Percentiles rank a stretch among this genome's conserved stretches.
Conservation (phyloP, 2,888 invertebrate genomes). For the Abrostola tripartita region DNA sequence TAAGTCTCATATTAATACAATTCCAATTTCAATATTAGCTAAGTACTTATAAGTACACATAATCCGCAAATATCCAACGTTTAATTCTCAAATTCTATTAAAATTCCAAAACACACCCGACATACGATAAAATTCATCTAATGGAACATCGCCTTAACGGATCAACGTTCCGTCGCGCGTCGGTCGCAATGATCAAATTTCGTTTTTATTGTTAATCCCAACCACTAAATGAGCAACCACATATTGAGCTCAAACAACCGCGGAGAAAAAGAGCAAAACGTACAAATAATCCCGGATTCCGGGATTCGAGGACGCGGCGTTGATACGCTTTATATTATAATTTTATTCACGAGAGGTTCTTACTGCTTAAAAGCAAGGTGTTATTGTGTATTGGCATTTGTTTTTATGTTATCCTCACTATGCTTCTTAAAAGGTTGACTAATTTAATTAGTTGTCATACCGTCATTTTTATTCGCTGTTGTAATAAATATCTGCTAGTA, state of each 20-base stretch:
- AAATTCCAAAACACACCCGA: neutral
- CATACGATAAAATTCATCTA: neutral
- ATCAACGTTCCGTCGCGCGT: conserved; percentile 59
- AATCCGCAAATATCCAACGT: too few relatives aligned
- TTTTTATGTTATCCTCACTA: neutral
- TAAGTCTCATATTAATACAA: too few relatives aligned
- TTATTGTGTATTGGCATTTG: neutral
- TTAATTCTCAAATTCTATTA: neutral
- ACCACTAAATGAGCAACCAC: conserved; percentile 81
- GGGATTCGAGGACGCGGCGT: conserved; percentile 68
- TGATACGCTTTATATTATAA: conserved; percentile 60
- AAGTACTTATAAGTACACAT: too few relatives aligned
- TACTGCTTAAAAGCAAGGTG: conserved; percentile 42
- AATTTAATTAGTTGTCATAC: too few relatives aligned
- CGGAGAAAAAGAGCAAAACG: conserved; percentile 66
- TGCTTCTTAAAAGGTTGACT: neutral
- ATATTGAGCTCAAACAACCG: conserved; percentile 78
- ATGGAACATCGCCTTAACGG: conserved; percentile 72
- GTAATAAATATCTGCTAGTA: too few relatives aligned
- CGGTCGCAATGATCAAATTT: conserved; percentile 87
- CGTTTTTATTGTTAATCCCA: conserved; percentile 87
- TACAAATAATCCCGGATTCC: conserved; percentile 70
- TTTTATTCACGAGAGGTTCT: conserved; percentile 53
- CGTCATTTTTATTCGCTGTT: too few relatives aligned
- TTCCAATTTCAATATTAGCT: too few relatives aligned